Evolutionary conservation across 2,113 vertebrate genomes (phyloP), one percentile per base, ranked within the genome.

Genomic region (Chlamydotis undulata): DNA sequence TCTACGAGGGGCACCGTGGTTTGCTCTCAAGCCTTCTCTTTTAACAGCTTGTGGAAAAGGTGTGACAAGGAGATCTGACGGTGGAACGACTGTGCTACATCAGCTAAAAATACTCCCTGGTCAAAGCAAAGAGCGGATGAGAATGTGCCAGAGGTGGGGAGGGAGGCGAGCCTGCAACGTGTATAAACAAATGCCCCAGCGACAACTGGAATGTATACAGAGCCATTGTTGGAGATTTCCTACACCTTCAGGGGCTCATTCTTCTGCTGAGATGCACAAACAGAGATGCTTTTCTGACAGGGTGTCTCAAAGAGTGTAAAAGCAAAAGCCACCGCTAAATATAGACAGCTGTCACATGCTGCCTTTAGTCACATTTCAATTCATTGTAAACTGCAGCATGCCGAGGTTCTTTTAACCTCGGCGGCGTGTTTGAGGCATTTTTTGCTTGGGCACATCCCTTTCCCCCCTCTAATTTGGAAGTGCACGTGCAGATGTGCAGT

Each of bases 361-460:
- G 92, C 74, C 59, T 97, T 95, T 94, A 96, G 97, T 96, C 96
- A 96, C 91, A 96, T 96, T 94, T 91, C 96, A 79, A 69, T 96
- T 97, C 93, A 97, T 89, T 95, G 93, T 94, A 87, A 96, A 85
- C 83, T 93, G 91, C 90, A 88, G 87, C 81, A 31, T 87, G 83
- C 95, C 87, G 52, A 1, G 1, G 35, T 59, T 89, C 83, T 82
- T 92, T 94, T 67, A 94, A 90, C 95, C 91, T 91, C 79, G 82
- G 41, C 0, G 13, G 71, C 0, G 24, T 52, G 57, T 67, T 83
- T 89, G 85, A 95, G 71, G 78, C 41, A 1, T n/a, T 91, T 90
- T 90, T 76, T 65, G 41, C 63, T 55, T 79, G 74, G n/a, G 67
- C 55, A 45, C 16, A 23, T 59, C 53, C 67, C 63, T 88, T 90